Conservation (phyloP, 1,140 invertebrate species). For the Babylonia areolata region DNA sequence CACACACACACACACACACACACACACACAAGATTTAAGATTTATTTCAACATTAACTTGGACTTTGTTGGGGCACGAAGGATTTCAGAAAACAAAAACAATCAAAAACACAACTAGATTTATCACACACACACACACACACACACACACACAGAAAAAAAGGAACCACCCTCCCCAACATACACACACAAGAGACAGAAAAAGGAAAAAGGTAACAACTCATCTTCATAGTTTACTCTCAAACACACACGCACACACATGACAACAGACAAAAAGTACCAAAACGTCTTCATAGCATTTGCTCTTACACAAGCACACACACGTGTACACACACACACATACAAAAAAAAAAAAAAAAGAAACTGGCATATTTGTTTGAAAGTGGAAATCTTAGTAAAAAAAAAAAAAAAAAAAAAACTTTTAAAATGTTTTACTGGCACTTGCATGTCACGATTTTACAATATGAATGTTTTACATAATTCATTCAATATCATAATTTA, state of each 20-base stretch:
- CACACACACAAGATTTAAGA: neutral
- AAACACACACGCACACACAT: neutral
- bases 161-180: too few relatives aligned
- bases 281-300: neutral
- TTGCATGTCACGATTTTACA: too few relatives aligned
- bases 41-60: neutral
- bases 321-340: neutral
- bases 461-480: too few relatives aligned
- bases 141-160: slow-evolving; percentile 7
- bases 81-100: neutral
- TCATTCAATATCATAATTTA: too few relatives aligned
- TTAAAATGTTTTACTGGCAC: too few relatives aligned
- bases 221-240: too few relatives aligned
- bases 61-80: neutral
- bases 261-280: neutral
- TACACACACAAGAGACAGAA: neutral
- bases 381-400: too few relatives aligned
- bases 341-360: too few relatives aligned
- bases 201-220: too few relatives aligned
- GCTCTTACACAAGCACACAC: neutral
- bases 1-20: neutral
- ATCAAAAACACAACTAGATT: neutral
- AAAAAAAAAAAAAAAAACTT: too few relatives aligned
- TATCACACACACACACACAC: neutral
- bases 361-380: too few relatives aligned